A percentile compares a stretch with the other conserved stretches of the same genome.
Conservation (phyloP, 2,113 vertebrate species). For the Coregonus clupeaformis region DNA sequence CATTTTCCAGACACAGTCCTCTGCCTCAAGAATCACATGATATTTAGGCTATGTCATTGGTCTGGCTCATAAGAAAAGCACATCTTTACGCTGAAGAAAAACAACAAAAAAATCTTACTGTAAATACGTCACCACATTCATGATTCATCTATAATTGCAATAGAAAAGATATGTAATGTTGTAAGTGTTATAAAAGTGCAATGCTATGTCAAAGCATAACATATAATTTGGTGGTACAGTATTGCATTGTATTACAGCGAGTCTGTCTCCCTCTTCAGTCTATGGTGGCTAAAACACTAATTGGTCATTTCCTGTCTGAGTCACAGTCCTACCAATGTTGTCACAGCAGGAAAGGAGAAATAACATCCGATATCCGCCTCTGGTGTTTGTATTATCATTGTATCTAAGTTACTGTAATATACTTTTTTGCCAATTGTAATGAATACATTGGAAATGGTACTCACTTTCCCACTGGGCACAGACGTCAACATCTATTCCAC, state of each 20-base stretch:
- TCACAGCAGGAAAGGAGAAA: not conserved
- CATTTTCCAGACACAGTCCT: not conserved
- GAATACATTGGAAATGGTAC: too few species aligned
- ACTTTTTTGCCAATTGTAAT: too few species aligned
- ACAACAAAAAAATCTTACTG: too few species aligned
- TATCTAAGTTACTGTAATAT: too few species aligned
- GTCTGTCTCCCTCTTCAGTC: slow-evolving; percentile 31
- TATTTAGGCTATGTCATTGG: not conserved
- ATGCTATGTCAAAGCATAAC: not conserved
- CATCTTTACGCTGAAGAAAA: not conserved
- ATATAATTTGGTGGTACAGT: not conserved
- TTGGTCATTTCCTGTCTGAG: slow-evolving; percentile 64
- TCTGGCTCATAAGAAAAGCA: too few species aligned
- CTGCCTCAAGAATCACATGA: not conserved
- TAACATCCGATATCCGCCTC: not conserved
- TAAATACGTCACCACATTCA: too few species aligned
- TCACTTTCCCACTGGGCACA: too few species aligned
- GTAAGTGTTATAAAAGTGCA: not conserved
- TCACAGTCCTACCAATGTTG: slow-evolving; percentile 17
- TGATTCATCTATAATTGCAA: not conserved
- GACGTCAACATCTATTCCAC: too few species aligned
- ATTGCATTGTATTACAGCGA: not conserved
- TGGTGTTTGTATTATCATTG: too few species aligned
- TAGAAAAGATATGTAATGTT: too few species aligned
- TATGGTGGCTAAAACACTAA: slow-evolving; percentile 17